phyloP scores from a whole-genome alignment of 2,888 invertebrate genomes.

The Reticulitermes lucifugus region DNA sequence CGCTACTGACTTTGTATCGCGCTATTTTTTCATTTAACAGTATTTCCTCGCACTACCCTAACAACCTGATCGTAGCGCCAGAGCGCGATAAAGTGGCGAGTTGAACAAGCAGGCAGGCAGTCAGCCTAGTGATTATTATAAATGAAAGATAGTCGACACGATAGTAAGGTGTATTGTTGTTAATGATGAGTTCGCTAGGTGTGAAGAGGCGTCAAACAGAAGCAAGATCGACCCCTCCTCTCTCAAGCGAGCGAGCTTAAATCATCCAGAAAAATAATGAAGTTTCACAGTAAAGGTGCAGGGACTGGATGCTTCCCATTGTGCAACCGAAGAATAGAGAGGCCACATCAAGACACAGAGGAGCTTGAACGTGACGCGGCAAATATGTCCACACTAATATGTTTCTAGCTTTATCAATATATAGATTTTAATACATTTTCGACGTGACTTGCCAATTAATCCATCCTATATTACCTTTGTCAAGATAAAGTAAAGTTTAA shows the following conservation, averaged over 20 bases:
- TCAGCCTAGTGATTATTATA: conserved; percentile 33
- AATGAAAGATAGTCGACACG: conserved; percentile 39
- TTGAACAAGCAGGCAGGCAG: background rate
- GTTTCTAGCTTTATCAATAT: conserved; percentile 7
- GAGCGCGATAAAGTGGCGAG: background rate
- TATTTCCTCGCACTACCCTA: background rate
- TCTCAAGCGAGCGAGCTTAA: conserved; percentile 30
- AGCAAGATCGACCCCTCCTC: conserved; percentile 25
- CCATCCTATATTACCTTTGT: too few species aligned
- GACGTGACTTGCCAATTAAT: background rate
- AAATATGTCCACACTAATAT: background rate
- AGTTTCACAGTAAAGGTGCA: conserved; percentile 33
- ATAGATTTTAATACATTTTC: background rate
- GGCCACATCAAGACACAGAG: conserved; percentile 15
- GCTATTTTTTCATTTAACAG: background rate
- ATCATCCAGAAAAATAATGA: conserved; percentile 42
- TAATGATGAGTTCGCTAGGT: conserved; percentile 40
- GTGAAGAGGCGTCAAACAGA: conserved; percentile 43
- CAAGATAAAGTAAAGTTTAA: too few species aligned
- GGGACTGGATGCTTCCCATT: conserved; percentile 16
- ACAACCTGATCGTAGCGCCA: background rate
- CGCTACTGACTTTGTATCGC: too few species aligned
- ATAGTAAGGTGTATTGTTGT: conserved; percentile 34
- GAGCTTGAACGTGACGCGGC: conserved; percentile 9
- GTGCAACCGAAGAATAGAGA: conserved; percentile 22